These are phyloP conservation scores for Leptobrachium leishanense DNA, from an alignment of 2,113 vertebrate genomes.

Conservation along the genomic window DNA sequence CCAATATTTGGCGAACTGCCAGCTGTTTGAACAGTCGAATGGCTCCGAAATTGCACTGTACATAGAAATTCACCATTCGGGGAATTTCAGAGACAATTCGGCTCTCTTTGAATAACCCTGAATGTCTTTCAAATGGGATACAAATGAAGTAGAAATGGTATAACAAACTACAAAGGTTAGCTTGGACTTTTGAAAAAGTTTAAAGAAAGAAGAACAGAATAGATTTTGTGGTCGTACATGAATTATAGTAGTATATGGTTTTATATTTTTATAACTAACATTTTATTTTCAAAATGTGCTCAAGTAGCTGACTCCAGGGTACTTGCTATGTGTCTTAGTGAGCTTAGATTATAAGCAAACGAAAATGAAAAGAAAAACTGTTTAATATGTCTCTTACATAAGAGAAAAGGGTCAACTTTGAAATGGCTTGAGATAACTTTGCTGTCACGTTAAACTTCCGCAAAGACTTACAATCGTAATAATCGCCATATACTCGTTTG, in stretches of 20 bases:
- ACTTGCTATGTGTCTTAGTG: background rate
- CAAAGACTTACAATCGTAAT: conserved; percentile 4
- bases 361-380: background rate
- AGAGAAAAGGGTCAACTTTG: background rate
- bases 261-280: background rate
- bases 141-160: no score
- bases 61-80: no score
- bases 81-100: no score
- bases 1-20: no score
- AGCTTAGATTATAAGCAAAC: background rate
- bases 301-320: background rate
- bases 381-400: background rate
- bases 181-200: background rate
- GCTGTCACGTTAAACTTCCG: background rate
- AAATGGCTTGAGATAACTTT: background rate
- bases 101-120: no score
- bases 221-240: background rate
- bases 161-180: no score
- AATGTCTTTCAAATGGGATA: no score
- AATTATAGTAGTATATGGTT: background rate
- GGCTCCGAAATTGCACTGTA: no score
- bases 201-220: background rate
- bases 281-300: background rate
- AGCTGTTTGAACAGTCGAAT: no score
- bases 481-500: background rate